A percentile compares a stretch with the other conserved stretches of the same genome.
Evolutionary conservation across 2,113 vertebrate genomes (phyloP).

Genomic region (Xiphorhynchus elegans): DNA sequence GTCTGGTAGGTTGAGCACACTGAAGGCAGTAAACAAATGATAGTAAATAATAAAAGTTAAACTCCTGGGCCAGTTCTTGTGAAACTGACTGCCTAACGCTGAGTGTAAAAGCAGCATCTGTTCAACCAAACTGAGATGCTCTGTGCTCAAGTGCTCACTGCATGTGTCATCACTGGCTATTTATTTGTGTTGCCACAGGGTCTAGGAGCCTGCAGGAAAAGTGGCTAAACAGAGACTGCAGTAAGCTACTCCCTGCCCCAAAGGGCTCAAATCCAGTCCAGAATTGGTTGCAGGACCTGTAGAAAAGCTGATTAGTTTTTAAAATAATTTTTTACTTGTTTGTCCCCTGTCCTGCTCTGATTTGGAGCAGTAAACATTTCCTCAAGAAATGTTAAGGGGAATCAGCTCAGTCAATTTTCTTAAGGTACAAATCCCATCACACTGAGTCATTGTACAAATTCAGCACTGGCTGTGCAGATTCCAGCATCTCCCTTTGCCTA

Average conservation of each 20-base stretch:
- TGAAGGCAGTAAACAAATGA: background rate
- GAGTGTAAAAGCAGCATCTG: background rate
- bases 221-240: background rate
- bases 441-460: background rate
- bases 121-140: background rate
- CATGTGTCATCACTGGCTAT: background rate
- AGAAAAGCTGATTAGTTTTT: background rate
- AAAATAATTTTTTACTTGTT: background rate
- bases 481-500: background rate
- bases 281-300: background rate
- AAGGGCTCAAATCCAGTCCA: background rate
- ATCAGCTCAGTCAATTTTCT: background rate
- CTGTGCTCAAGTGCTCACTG: background rate
- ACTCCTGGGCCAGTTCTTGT: background rate
- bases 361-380: background rate
- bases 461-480: background rate
- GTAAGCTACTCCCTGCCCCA: background rate
- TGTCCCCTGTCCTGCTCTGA: background rate
- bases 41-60: background rate
- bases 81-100: background rate
- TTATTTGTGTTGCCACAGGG: background rate
- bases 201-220: background rate
- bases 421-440: background rate
- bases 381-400: background rate
- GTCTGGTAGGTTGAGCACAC: background rate